Conservation (phyloP, 2,113 vertebrate species). For the Nycticorax nycticorax region DNA sequence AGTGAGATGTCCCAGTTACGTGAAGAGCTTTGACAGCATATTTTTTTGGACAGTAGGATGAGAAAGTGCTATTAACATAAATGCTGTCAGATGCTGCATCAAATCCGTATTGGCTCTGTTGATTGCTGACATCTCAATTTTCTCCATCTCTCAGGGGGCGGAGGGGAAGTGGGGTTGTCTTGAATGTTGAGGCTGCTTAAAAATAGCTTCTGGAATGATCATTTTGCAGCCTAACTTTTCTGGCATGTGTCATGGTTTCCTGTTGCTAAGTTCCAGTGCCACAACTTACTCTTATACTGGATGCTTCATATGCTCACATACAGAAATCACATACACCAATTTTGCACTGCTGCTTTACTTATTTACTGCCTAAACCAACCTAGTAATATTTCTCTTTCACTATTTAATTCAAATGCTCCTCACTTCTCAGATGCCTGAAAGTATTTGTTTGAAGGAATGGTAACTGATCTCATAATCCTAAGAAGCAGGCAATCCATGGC, state of each 20-base stretch:
- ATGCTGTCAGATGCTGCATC: constrained; percentile 26
- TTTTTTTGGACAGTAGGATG: background rate
- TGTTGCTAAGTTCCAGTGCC: background rate
- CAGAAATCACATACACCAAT: background rate
- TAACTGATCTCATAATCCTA: background rate
- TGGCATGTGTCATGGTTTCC: background rate
- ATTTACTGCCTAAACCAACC: background rate
- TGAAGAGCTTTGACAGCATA: constrained; percentile 9
- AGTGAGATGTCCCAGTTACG: background rate
- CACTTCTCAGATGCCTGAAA: background rate
- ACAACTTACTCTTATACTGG: background rate
- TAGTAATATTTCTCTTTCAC: background rate
- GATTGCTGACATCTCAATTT: constrained; percentile 20
- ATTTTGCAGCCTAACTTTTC: background rate
- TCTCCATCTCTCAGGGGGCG: background rate
- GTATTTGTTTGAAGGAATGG: background rate
- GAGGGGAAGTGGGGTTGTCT: background rate
- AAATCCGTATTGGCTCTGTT: background rate
- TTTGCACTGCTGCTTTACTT: background rate
- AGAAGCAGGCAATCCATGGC: background rate
- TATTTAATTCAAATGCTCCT: background rate
- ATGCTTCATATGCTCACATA: background rate
- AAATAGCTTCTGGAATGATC: constrained; percentile 3
- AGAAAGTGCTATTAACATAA: constrained; percentile 29
- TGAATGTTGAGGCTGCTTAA: background rate